A percentile compares a stretch with the other conserved stretches of the same genome.
Evolutionary conservation across 2,797 vertebrate genomes (phyloP).

Genomic region (Mastacembelus armatus): DNA sequence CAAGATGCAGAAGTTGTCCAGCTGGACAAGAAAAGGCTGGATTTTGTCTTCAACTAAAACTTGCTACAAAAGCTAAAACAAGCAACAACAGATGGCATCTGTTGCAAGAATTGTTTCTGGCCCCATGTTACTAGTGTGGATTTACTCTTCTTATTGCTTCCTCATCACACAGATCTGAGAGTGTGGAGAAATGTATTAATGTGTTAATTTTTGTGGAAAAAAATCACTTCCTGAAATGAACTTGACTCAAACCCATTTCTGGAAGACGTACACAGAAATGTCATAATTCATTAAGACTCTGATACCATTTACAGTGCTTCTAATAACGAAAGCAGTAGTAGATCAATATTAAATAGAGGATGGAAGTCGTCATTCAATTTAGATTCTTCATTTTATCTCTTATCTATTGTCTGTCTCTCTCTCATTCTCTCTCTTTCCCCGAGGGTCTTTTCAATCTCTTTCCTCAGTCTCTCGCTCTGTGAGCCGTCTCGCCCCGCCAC

Average conservation of each 20-base stretch:
- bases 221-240: neutral
- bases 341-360: neutral
- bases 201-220: neutral
- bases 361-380: slow-evolving; percentile 24
- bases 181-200: neutral
- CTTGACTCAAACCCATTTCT: neutral
- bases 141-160: neutral
- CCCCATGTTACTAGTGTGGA: neutral
- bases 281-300: slow-evolving; percentile 1
- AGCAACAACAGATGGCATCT: neutral
- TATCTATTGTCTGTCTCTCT: slow-evolving; percentile 21
- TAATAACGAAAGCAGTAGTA: neutral
- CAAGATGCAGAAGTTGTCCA: neutral
- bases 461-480: slow-evolving; percentile 44
- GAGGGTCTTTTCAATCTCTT: slow-evolving; percentile 73
- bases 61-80: neutral
- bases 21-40: neutral
- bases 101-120: neutral
- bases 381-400: slow-evolving; percentile 23
- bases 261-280: neutral
- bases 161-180: neutral
- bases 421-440: slow-evolving; percentile 53
- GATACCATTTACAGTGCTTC: neutral
- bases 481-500: slow-evolving; percentile 41
- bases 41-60: neutral